Conservation (phyloP, 2,888 invertebrate genomes). For the Thysanoteuthis rhombus region DNA sequence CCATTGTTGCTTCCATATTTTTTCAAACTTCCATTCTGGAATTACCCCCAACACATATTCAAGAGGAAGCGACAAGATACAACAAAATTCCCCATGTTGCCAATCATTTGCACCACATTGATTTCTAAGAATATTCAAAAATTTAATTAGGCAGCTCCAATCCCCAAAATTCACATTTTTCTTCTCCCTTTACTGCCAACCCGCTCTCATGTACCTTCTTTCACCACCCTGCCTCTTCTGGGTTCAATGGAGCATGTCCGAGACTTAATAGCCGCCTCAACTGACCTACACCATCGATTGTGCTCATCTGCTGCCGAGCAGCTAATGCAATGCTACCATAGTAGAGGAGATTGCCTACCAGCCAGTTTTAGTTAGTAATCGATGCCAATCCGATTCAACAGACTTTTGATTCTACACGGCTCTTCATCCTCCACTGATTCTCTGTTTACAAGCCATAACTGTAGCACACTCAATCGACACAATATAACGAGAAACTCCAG, state of each 20-base stretch:
- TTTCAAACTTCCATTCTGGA: neutral
- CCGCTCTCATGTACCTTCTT: neutral
- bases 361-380: neutral
- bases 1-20: neutral
- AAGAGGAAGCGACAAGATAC: neutral
- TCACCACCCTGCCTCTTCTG: neutral
- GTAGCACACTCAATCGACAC: neutral
- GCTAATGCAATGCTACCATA: neutral
- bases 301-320: neutral
- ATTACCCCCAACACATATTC: neutral
- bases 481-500: neutral
- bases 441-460: neutral
- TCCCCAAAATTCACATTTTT: neutral
- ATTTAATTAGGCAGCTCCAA: neutral
- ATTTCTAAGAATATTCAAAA: neutral
- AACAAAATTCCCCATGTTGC: neutral
- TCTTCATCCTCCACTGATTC: neutral
- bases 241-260: neutral
- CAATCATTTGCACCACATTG: neutral
- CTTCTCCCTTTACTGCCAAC: neutral
- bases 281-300: neutral
- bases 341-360: neutral
- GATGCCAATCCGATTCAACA: neutral
- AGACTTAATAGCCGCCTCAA: neutral
- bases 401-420: neutral